Evolutionary conservation across 2,797 vertebrate genomes (phyloP).

Genomic region (Mycteria americana): DNA sequence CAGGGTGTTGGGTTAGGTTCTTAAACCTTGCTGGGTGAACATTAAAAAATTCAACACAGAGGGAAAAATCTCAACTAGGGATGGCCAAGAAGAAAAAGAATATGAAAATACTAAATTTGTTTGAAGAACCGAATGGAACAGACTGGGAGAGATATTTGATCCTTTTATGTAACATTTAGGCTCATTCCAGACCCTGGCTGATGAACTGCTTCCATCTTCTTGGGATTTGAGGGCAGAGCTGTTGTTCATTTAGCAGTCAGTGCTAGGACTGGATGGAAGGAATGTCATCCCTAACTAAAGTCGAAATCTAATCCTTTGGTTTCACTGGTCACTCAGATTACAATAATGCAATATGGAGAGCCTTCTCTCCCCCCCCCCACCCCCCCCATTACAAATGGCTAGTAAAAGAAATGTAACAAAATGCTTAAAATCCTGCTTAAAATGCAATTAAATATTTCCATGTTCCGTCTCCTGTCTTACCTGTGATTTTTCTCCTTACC

Average conservation of each 20-base stretch:
- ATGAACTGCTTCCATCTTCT: slow-evolving; percentile 16
- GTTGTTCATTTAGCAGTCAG: slow-evolving; percentile 13
- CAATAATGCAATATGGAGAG: neutral
- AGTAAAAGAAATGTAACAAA: slow-evolving; percentile 22
- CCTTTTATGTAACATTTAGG: neutral
- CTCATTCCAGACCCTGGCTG: neutral
- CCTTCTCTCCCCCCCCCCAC: neutral
- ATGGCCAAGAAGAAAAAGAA: neutral
- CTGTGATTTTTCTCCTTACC: neutral
- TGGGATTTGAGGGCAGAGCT: slow-evolving; percentile 24
- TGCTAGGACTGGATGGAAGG: neutral
- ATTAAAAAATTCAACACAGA: neutral
- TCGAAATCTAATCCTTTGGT: neutral
- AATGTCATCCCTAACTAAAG: slow-evolving; percentile 7
- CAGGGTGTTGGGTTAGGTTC: neutral
- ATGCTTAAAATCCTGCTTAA: slow-evolving; percentile 5
- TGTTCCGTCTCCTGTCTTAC: neutral
- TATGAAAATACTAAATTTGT: neutral
- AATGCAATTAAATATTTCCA: neutral
- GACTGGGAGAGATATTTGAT: neutral
- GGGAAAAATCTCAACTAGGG: neutral
- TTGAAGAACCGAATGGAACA: neutral
- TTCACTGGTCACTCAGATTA: slow-evolving; percentile 33
- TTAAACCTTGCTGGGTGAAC: neutral
- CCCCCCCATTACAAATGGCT: neutral